Evolutionary conservation across 1,140 invertebrate genomes (phyloP), one percentile per base, ranked within the genome.

Genomic region (Drosophila melanica): DNA sequence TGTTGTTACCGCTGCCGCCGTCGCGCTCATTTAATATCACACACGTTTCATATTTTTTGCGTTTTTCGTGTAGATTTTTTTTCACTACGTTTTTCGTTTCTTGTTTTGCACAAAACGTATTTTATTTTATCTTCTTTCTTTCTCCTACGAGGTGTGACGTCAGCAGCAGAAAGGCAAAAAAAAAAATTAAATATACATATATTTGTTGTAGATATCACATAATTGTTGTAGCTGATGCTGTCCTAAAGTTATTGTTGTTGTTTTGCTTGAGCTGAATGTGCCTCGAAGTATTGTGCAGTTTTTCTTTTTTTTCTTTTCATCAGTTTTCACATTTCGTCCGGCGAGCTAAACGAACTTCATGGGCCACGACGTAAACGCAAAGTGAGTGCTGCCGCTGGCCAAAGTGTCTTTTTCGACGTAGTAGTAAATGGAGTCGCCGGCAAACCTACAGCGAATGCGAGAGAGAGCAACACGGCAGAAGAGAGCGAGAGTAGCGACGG

Each of bases 31-130:
- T 80, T 78, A 79, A 89, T 89, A 89, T 87, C 84, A 87, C 84
- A 87, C 84, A 87, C 84, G 82, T 86, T 86, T 86, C 79, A 89
- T 84, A 79, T 79, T 68, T 68, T 73, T 79, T 80, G 72, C 82
- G 65, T 65, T 60, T 81, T 73, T 73, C 59, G 64, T 71, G 27
- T 65, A 59, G 33, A 64, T 58, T 63, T 64, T 35, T 35, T 39
- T 55, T 45, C 63, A 67, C 62, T 69, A 71, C 66, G 55, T 69
- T 57, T 27, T 33, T 42, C 65, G 23, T 65, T 69, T 41, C 42
- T 27, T 35, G 7, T 63, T 79, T 75, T 72, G 63, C 59, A 47
- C 55, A 62, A 60, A 68, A 41, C 50, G 18, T n/a, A n/a, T 42
- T 60, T 62, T 51, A 51, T 48, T 62, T 51, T 57, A 42, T 44